Conservation (phyloP, 1,140 invertebrate species). For the Argopecten irradians region DNA sequence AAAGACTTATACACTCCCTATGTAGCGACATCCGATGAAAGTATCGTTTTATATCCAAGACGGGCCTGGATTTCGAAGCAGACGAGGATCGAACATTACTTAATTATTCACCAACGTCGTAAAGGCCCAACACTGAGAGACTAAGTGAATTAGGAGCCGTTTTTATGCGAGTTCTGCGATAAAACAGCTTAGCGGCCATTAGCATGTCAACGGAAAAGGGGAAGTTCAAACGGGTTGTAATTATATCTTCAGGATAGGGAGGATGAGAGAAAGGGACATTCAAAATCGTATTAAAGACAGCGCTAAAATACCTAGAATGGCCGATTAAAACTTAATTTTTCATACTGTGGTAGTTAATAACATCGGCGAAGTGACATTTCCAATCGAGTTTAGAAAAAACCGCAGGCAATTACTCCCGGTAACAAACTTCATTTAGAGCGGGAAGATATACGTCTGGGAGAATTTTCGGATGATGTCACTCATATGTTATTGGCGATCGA, state of each 20-base stretch:
- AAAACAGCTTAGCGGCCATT: constrained; percentile 5
- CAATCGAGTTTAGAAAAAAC: background rate
- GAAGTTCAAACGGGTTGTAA: constrained; percentile 4
- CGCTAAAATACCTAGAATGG: background rate
- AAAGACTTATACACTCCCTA: too few species aligned
- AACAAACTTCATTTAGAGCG: background rate
- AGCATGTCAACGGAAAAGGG: background rate
- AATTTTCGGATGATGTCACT: too few species aligned
- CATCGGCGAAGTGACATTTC: background rate
- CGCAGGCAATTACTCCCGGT: background rate
- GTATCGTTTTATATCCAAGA: background rate
- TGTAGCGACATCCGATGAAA: too few species aligned
- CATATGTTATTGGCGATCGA: too few species aligned
- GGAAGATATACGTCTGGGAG: background rate
- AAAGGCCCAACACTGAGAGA: background rate
- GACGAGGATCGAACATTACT: background rate
- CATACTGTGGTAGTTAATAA: background rate
- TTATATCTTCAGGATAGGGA: background rate
- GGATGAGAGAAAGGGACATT: background rate
- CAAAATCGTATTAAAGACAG: constrained; percentile 9
- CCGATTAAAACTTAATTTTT: background rate
- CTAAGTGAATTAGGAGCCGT: constrained; percentile 1
- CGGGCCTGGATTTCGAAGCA: background rate
- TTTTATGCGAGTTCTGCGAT: background rate
- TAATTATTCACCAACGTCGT: constrained; percentile 7